A percentile compares a stretch with the other conserved stretches of the same genome.
phyloP scores from a whole-genome alignment of 2,888 invertebrate species.

The Calliphora vomitoria region DNA sequence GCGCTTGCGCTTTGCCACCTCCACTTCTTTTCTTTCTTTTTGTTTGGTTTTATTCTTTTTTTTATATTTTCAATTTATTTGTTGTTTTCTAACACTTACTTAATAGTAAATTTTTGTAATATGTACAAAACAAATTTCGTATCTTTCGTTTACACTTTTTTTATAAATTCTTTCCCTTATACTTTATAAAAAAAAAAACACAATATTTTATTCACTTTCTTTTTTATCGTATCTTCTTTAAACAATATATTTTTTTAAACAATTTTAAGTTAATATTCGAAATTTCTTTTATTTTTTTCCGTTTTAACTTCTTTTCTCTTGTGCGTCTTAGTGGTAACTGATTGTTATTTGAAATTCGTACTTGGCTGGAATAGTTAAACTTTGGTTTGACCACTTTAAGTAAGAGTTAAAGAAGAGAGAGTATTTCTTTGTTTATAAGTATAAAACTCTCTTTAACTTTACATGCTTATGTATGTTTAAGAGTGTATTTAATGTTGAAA shows the following conservation, averaged over 20 bases:
- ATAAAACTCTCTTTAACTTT: background rate
- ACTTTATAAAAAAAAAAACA: background rate
- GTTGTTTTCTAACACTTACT: conserved; percentile 66
- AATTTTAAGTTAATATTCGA: background rate
- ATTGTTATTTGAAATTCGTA: conserved; percentile 21
- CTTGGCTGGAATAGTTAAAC: conserved; percentile 22
- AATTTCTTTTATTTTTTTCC: conserved; percentile 38
- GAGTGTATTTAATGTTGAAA: background rate
- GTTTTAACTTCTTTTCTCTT: conserved; percentile 57
- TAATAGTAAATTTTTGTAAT: conserved; percentile 57
- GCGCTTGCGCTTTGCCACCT: conserved; percentile 41
- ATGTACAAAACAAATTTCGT: background rate
- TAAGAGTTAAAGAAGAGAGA: conserved; percentile 12
- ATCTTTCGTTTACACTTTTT: conserved; percentile 38
- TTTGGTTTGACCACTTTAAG: conserved; percentile 39
- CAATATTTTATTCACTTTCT: conserved; percentile 70
- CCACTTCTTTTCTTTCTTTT: background rate
- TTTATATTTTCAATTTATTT: conserved; percentile 9
- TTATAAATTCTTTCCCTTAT: conserved; percentile 35
- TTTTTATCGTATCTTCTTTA: conserved; percentile 64
- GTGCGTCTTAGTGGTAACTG: conserved; percentile 56
- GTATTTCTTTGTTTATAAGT: background rate
- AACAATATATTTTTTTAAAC: conserved; percentile 9
- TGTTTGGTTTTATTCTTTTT: conserved; percentile 27
- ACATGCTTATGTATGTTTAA: background rate